phyloP scores from a whole-genome alignment of 2,888 invertebrate genomes.

The Meloe dianella region DNA sequence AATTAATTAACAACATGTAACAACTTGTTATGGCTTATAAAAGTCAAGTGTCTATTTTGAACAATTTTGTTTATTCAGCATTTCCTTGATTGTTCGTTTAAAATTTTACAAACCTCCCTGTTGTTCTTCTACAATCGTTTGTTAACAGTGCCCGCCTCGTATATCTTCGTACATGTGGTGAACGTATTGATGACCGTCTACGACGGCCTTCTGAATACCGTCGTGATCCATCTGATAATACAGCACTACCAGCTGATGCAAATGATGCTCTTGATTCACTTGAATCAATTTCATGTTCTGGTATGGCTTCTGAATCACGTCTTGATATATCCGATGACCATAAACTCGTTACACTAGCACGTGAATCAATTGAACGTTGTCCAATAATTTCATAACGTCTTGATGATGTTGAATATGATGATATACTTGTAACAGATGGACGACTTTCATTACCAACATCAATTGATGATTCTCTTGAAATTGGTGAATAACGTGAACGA shows the following conservation, averaged over 20 bases:
- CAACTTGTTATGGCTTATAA: no score
- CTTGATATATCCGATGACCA: constrained; percentile 57
- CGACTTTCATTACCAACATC: constrained; percentile 58
- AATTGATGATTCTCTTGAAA: constrained; percentile 58
- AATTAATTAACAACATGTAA: no score
- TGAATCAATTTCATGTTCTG: constrained; percentile 57
- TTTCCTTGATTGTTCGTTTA: neutral
- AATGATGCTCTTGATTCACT: constrained; percentile 54
- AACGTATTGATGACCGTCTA: constrained; percentile 53
- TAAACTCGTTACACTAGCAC: constrained; percentile 57
- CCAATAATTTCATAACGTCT: constrained; percentile 58
- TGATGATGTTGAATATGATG: constrained; percentile 59
- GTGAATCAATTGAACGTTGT: constrained; percentile 58
- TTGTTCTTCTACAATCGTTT: constrained; percentile 65
- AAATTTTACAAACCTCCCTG: constrained; percentile 64
- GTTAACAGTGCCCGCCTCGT: constrained; percentile 65
- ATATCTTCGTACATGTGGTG: constrained; percentile 58
- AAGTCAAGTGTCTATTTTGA: no score
- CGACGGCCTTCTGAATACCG: constrained; percentile 53
- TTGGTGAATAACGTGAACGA: constrained; percentile 53
- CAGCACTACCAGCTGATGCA: constrained; percentile 52
- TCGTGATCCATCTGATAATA: constrained; percentile 52
- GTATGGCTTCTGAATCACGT: constrained; percentile 58
- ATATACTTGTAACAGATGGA: constrained; percentile 57
- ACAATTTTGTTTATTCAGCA: no score